Base-by-base conservation (phyloP, 2,113 vertebrate genomes). In the Peromyscus californicus region DNA sequence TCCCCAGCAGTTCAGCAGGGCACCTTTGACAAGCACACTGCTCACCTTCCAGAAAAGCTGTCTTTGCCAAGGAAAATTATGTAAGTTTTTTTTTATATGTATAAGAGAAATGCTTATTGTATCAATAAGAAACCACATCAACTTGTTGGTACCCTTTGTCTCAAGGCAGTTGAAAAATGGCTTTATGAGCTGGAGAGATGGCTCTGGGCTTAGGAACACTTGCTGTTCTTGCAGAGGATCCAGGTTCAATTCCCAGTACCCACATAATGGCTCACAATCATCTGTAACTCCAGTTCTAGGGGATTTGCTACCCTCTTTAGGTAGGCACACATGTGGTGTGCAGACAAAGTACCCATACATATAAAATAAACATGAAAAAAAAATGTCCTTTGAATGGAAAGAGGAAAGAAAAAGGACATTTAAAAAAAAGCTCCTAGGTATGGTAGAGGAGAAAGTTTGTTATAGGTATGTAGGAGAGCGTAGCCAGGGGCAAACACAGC, bases 31-130 rank as follows among this genome's bases (percentile, higher is more conserved):
- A 61, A 11, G 89, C 61, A 42, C 16, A 63, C 12, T 22, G 0
- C 83, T 87, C 45, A 26, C n/a, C 82, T 76, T 45, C 45, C 26
- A 82, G 69, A 65, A 84, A 42, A 90, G 51, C 57, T 83, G 33
- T 45, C n/a, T 82, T 93, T 89, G n/a, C 72, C 78, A 90, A 93
- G 88, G 29, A 89, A 93, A 72, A 86, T 61, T 48, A 90, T 21
- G 61, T 51, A 45, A 29, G 31, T 31, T 54, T 59, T 54, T 59
- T 15, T 57, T 42, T 85, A 26, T 89, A 90, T 85, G 4, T 90
- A 75, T 85, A 69, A 83, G 3, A 86, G 26, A 74, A 17, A 19
- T 91, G 22, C 67, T 75, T 54, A 21, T 11, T 67, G 48, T 26
- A 70, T 2, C 91, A 90, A 63, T 2, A 78, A 96, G 57, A 95